Conservation (phyloP, 2,888 invertebrate species). For the Cantharis flavilabris region DNA sequence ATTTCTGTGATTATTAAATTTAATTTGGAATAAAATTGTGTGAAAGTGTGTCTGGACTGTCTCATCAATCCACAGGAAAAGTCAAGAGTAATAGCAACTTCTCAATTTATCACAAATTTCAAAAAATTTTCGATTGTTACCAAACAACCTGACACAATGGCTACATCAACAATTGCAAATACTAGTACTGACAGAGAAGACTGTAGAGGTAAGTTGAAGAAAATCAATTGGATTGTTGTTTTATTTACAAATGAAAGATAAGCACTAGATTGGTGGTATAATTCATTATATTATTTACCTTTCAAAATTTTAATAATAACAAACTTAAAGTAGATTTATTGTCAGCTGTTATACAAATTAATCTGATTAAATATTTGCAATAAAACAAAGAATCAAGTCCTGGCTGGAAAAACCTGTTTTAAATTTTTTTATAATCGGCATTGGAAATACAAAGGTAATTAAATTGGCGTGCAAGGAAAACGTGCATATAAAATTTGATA, state of each 20-base stretch:
- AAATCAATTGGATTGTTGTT: not conserved
- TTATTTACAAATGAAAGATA: not conserved
- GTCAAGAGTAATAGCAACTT: slow-evolving; percentile 18
- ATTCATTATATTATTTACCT: not conserved
- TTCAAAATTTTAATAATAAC: not conserved
- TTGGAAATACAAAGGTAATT: not conserved
- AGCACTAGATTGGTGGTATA: not conserved
- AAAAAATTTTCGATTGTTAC: slow-evolving; percentile 9
- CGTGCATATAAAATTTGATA: not conserved
- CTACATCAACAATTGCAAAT: not conserved
- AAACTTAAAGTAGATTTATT: not conserved
- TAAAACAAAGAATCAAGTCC: not conserved
- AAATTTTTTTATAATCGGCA: not conserved
- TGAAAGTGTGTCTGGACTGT: slow-evolving; percentile 29
- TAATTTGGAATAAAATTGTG: not conserved
- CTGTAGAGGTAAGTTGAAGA: not conserved
- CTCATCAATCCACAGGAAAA: slow-evolving; percentile 18
- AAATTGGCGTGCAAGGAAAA: not conserved
- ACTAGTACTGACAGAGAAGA: not conserved
- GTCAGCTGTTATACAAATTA: not conserved
- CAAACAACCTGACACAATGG: slow-evolving; percentile 26
- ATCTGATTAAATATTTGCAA: not conserved
- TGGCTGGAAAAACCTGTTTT: not conserved
- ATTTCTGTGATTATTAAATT: not conserved
- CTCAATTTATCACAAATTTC: slow-evolving; percentile 1